Evolutionary conservation across 30 jellyfish, hydroid and myxozoan genomes (phyloP).

Genomic region (Haliclystus octoradiatus): DNA sequence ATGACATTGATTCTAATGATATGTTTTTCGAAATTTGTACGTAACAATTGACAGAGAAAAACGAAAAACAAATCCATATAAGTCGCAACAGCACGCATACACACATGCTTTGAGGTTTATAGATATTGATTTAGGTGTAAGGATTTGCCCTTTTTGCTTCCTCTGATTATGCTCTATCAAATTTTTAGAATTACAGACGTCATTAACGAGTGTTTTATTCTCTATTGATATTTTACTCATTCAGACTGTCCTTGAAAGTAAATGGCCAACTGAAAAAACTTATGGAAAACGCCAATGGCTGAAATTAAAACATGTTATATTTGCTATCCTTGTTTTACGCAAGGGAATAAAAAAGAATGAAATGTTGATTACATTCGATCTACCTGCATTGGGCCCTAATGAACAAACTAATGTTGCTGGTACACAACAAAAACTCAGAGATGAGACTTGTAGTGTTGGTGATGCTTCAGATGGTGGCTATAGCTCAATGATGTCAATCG

Average conservation of each 20-base stretch:
- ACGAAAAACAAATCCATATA: no score
- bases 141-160: no score
- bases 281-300: constrained; percentile 70
- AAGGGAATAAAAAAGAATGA: constrained; percentile 18
- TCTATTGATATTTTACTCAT: not conserved
- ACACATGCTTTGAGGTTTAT: no score
- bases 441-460: constrained; percentile 72
- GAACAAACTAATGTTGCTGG: not conserved
- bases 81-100: no score
- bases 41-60: no score
- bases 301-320: constrained; percentile 34
- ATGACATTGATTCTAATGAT: no score
- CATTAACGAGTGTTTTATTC: no score
- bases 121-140: no score
- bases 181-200: no score
- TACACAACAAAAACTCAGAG: not conserved
- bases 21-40: no score
- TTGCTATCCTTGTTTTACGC: constrained; percentile 48
- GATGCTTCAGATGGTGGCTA: constrained; percentile 84
- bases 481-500: constrained; percentile 73
- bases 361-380: not conserved
- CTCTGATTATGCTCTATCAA: no score
- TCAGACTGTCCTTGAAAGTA: constrained; percentile 91
- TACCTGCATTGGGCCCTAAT: not conserved
- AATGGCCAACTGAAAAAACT: constrained; percentile 64